Evolutionary conservation across 92 coral and sea anemone genomes (phyloP).

Genomic region (Actinernus sp.): DNA sequence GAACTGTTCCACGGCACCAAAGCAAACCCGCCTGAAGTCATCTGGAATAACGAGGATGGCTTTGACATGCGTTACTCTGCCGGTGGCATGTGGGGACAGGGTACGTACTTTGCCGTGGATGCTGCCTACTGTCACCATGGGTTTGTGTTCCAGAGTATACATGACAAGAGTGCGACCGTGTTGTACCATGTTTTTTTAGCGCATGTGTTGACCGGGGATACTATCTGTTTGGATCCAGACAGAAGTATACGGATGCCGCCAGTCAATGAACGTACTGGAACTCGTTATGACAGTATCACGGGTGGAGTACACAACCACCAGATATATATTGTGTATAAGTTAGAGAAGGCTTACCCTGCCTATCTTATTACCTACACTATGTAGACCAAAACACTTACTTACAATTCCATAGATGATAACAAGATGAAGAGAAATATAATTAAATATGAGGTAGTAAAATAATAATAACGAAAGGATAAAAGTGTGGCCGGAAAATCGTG

Average conservation of each 20-base stretch:
- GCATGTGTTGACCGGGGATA: conserved; percentile 77
- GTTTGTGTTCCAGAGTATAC: not conserved
- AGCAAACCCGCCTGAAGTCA: conserved; percentile 37
- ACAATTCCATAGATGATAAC: too few relatives aligned
- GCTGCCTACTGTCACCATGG: conserved; percentile 65
- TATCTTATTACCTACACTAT: conserved; percentile 69
- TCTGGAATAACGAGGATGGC: conserved; percentile 86
- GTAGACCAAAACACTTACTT: too few relatives aligned
- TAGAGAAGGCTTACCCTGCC: conserved; percentile 83
- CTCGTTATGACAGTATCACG: conserved; percentile 73
- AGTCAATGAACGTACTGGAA: conserved; percentile 32
- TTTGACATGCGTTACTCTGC: conserved; percentile 87
- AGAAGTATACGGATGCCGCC: conserved; percentile 61
- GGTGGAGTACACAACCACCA: conserved; percentile 48
- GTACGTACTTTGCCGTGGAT: conserved; percentile 78
- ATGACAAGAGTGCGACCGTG: not conserved
- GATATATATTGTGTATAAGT: conserved; percentile 76
- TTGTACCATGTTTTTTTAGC: conserved; percentile 73
- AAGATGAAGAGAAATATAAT: too few relatives aligned
- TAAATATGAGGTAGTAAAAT: too few relatives aligned
- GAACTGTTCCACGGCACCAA: conserved; percentile 85
- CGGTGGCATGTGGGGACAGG: conserved; percentile 86
- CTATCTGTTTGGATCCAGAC: conserved; percentile 37
- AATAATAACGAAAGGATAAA: too few relatives aligned
- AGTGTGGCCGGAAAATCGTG: too few relatives aligned